phyloP scores from a whole-genome alignment of 2,797 vertebrate species.

The Rhabdomys pumilio region DNA sequence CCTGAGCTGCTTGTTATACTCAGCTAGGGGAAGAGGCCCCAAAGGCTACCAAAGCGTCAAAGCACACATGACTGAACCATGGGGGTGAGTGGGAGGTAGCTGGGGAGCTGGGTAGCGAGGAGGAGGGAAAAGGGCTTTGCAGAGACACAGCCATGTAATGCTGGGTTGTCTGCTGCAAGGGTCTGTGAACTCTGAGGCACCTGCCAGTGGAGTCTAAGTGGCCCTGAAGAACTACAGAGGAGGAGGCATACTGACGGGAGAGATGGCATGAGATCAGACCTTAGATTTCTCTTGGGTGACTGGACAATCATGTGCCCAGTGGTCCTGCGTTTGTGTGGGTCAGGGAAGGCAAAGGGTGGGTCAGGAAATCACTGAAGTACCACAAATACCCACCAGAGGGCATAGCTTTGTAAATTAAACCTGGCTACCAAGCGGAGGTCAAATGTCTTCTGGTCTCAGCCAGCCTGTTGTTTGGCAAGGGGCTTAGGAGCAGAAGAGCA shows the following conservation, averaged over 20 bases:
- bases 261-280: background rate
- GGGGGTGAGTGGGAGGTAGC: background rate
- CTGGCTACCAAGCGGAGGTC: constrained; percentile 19
- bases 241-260: background rate
- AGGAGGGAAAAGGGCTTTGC: background rate
- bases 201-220: background rate
- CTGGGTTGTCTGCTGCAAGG: background rate
- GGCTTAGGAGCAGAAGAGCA: background rate
- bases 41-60: background rate
- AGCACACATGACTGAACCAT: background rate
- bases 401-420: background rate
- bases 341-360: background rate
- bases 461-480: background rate
- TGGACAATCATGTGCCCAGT: background rate
- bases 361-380: constrained; percentile 43
- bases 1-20: background rate
- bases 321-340: background rate
- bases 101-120: background rate
- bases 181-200: background rate
- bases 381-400: constrained; percentile 79
- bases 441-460: background rate
- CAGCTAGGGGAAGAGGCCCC: background rate
- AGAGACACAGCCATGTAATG: background rate
- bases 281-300: background rate
- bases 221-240: background rate